A percentile compares a stretch with the other conserved stretches of the same genome.
phyloP scores from a whole-genome alignment of 2,888 invertebrate genomes.

The Tinea trinotella region DNA sequence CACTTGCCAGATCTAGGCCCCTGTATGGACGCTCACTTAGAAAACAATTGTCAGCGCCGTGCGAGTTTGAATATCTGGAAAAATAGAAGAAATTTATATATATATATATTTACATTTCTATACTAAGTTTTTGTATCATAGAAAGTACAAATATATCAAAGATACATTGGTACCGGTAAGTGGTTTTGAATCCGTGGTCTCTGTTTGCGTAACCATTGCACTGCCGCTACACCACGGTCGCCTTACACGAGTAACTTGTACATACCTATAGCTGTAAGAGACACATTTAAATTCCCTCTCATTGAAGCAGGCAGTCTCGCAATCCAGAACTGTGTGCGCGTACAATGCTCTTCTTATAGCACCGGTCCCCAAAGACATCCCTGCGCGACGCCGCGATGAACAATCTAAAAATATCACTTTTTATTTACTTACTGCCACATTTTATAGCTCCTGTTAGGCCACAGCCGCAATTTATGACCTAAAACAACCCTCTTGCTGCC shows the following conservation, averaged over 20 bases:
- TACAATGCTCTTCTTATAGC: slow-evolving; percentile 77
- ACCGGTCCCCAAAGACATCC: slow-evolving; percentile 80
- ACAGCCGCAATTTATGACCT: no score
- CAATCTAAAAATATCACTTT: slow-evolving; percentile 80
- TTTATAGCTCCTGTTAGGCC: no score
- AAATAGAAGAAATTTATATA: background rate
- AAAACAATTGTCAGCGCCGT: slow-evolving; percentile 80
- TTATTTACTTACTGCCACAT: no score
- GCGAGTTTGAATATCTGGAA: slow-evolving; percentile 67
- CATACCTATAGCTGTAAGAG: slow-evolving; percentile 82
- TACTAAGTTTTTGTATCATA: no score
- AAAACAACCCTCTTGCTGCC: no score
- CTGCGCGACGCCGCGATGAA: slow-evolving; percentile 80
- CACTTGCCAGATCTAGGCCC: slow-evolving; percentile 80
- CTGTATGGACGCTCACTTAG: slow-evolving; percentile 80
- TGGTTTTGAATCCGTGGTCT: no score
- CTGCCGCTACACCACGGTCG: no score
- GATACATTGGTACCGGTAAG: no score
- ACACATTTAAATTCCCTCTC: slow-evolving; percentile 81
- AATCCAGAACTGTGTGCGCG: slow-evolving; percentile 80
- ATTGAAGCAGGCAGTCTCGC: slow-evolving; percentile 81
- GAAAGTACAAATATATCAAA: no score
- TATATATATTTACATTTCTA: background rate
- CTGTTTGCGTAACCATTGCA: background rate
- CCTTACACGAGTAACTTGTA: background rate